A percentile compares a stretch with the other conserved stretches of the same genome.
Evolutionary conservation across 2,888 invertebrate species (phyloP).

Genomic region (Dynastes tityus): DNA sequence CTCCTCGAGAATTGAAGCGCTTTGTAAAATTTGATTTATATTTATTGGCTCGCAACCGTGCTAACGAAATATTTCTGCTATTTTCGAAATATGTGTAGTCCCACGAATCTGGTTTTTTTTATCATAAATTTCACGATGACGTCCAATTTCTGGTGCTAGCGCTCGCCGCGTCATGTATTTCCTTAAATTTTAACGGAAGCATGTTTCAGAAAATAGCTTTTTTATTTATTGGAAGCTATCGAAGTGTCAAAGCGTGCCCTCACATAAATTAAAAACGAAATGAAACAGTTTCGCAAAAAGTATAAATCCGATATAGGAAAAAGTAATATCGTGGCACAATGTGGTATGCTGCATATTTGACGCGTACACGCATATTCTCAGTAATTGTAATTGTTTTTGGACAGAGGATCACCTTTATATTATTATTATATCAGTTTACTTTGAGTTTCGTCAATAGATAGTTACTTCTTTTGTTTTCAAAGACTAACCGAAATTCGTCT

Average conservation of each 20-base stretch:
- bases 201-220: conserved; percentile 15
- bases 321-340: too few relatives aligned
- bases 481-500: too few relatives aligned
- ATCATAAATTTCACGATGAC: conserved; percentile 8
- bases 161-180: conserved; percentile 5
- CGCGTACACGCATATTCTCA: too few relatives aligned
- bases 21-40: conserved; percentile 1
- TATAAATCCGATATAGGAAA: not conserved
- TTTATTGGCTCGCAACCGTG: not conserved
- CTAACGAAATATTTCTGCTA: not conserved
- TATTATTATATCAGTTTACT: too few relatives aligned
- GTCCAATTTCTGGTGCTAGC: conserved; percentile 6
- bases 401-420: too few relatives aligned
- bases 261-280: conserved; percentile 25
- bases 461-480: too few relatives aligned
- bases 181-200: conserved; percentile 14
- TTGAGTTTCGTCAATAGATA: too few relatives aligned
- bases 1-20: not conserved
- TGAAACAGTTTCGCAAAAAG: not conserved
- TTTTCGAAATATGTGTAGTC: not conserved
- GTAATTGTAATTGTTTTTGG: too few relatives aligned
- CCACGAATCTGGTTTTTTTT: not conserved
- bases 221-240: conserved; percentile 18
- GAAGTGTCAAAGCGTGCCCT: conserved; percentile 2
- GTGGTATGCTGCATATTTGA: too few relatives aligned